These are phyloP conservation scores for Danio choprae DNA, from an alignment of 2,797 vertebrate genomes.

Conservation along the genomic window DNA sequence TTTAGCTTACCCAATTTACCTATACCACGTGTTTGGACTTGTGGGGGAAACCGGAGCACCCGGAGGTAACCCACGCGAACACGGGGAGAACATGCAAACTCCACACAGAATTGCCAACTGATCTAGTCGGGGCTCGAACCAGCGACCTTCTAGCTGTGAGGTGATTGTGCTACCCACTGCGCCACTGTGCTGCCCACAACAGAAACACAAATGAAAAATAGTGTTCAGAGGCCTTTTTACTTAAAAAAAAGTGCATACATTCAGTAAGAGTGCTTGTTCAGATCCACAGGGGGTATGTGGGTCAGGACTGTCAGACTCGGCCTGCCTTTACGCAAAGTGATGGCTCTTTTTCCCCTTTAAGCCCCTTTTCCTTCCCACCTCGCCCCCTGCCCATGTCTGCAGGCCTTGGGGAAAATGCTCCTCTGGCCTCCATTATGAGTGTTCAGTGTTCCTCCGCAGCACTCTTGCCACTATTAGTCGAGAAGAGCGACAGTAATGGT, in stretches of 20 bases:
- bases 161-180: too few relatives aligned
- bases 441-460: conserved; percentile 76
- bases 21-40: too few relatives aligned
- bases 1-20: too few relatives aligned
- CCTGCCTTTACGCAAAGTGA: conserved; percentile 86
- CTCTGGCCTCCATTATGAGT: conserved; percentile 89
- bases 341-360: conserved; percentile 75
- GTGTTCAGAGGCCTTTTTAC: conserved; percentile 30
- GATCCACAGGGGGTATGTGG: conserved; percentile 80
- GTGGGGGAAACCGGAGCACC: too few relatives aligned
- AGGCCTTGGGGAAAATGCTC: conserved; percentile 89
- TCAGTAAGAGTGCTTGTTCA: conserved; percentile 4
- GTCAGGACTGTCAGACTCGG: conserved; percentile 93
- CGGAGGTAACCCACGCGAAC: too few relatives aligned
- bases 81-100: too few relatives aligned
- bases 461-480: conserved; percentile 71
- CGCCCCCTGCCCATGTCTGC: conserved; percentile 77
- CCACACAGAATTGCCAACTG: too few relatives aligned
- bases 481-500: conserved; percentile 83
- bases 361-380: conserved; percentile 40
- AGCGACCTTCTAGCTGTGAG: too few relatives aligned
- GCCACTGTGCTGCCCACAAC: too few relatives aligned
- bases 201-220: conserved; percentile 78
- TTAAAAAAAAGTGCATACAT: neutral
- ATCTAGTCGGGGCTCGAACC: too few relatives aligned